These are phyloP conservation scores for Drosophila phalerata DNA, from an alignment of 2,888 invertebrate species.

Conservation along the genomic window DNA sequence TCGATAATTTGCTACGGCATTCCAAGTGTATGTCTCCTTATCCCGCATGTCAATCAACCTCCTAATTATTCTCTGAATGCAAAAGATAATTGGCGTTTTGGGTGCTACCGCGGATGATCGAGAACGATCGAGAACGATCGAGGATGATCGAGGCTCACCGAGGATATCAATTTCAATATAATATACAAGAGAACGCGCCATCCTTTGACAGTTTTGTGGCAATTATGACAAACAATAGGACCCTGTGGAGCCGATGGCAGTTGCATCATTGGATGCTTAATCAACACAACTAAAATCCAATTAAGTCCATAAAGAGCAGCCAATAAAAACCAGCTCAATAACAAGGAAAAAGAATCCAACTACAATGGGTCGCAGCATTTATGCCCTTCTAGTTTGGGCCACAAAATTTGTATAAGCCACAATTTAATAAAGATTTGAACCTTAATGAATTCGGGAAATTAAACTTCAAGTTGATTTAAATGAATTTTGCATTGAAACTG, in stretches of 20 bases:
- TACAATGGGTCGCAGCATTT: conserved; percentile 8
- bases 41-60: conserved; percentile 85
- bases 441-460: background rate
- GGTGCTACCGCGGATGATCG: conserved; percentile 44
- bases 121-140: background rate
- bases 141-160: conserved; percentile 6
- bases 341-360: background rate
- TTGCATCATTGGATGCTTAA: conserved; percentile 52
- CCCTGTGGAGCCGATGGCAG: conserved; percentile 28
- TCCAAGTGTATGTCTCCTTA: conserved; percentile 86
- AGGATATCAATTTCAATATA: conserved; percentile 83
- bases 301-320: conserved; percentile 75
- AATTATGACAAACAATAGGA: conserved; percentile 75
- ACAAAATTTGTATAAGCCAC: background rate
- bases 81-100: conserved; percentile 85
- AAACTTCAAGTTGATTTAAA: background rate
- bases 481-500: background rate
- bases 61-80: conserved; percentile 86
- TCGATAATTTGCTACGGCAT: conserved; percentile 85
- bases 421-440: background rate
- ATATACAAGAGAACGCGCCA: conserved; percentile 52
- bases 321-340: conserved; percentile 23
- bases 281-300: conserved; percentile 82
- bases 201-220: conserved; percentile 58
- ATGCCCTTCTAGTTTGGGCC: conserved; percentile 20